Evolutionary conservation across 2,888 invertebrate genomes (phyloP), one percentile per base, ranked within the genome.

Genomic region (Dryobotodes eremita): DNA sequence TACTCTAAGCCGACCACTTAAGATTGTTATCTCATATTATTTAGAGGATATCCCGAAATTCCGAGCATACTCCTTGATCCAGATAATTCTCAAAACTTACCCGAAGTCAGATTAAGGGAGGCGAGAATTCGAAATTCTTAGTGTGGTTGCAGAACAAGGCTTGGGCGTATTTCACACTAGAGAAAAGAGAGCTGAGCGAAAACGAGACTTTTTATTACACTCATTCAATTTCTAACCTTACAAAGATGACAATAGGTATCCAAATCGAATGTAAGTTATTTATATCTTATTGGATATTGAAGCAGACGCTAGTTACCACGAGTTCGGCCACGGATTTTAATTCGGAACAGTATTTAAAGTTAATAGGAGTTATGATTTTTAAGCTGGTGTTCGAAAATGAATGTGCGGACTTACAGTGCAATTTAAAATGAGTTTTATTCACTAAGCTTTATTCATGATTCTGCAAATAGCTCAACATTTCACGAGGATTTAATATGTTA

Each of bases 81-180:
- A 86, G 83, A 87, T 89, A 89, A 90, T 90, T 86, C 87, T 87
- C 76, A 64, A 85, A 90, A 90, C 86, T 90, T 87, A 80, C 79
- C 84, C 55, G 70, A 90, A 87, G 87, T 88, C 81, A 83, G 88
- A 87, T 90, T 90, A 88, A 80, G 86, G 81, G 72, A 77, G 82
- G 87, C 84, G 89, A 88, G 87, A 89, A 90, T 86, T 73, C 81
- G 71, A 86, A 88, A 89, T 88, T 90, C 89, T 90, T 88, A 74
- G 82, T 85, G 85, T 77, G 85, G 87, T 77, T 83, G 76, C 84
- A 82, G 84, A 84, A 86, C 88, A 85, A 83, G 81, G 69, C 79
- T 84, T 86, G 80, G 79, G 82, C 72, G 77, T 86, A 86, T 84
- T 77, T 83, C 79, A 84, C 78, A 89, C 84, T 77, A 55, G 46